Conservation (phyloP, 2,797 vertebrate genomes). For the Sebastes matsubarae region DNA sequence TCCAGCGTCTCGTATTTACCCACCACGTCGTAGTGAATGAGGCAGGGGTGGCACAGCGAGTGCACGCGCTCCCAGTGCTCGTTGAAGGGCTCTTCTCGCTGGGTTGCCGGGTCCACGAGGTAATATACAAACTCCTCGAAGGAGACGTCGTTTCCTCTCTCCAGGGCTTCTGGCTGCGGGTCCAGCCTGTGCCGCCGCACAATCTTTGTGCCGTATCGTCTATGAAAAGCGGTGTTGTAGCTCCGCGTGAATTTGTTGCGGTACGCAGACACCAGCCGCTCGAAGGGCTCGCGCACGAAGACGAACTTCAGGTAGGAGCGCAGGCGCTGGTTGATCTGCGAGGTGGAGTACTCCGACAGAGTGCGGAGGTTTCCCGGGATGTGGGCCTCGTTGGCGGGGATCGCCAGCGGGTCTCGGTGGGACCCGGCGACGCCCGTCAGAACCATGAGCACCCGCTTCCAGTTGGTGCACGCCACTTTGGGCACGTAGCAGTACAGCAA, state of each 20-base stretch:
- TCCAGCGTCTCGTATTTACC: slow-evolving; percentile 94
- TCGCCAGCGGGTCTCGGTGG: slow-evolving; percentile 82
- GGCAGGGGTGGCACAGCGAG: slow-evolving; percentile 92
- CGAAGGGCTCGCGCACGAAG: slow-evolving; percentile 91
- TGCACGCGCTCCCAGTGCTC: slow-evolving; percentile 95
- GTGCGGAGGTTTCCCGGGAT: slow-evolving; percentile 86
- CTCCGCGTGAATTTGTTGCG: slow-evolving; percentile 90
- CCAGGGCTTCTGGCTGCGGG: slow-evolving; percentile 82
- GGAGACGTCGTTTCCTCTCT: slow-evolving; percentile 87
- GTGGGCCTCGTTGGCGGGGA: slow-evolving; percentile 90
- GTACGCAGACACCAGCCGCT: slow-evolving; percentile 91
- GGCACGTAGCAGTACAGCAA: slow-evolving; percentile 95
- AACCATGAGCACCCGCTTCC: slow-evolving; percentile 94
- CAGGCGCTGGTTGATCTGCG: slow-evolving; percentile 90
- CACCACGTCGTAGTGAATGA: slow-evolving; percentile 91
- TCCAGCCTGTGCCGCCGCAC: slow-evolving; percentile 84
- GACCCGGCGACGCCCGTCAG: slow-evolving; percentile 83
- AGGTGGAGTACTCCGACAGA: slow-evolving; percentile 86
- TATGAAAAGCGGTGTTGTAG: slow-evolving; percentile 91
- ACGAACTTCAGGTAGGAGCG: slow-evolving; percentile 92
- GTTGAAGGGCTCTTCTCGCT: slow-evolving; percentile 89
- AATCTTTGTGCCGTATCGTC: slow-evolving; percentile 90
- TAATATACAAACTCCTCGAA: slow-evolving; percentile 93
- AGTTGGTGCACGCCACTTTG: slow-evolving; percentile 96
- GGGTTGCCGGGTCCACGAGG: slow-evolving; percentile 89